Percentiles rank a stretch among this genome's conserved stretches.
Evolutionary conservation across 2,888 invertebrate species (phyloP).

Genomic region (Lepidochitona cinerea): DNA sequence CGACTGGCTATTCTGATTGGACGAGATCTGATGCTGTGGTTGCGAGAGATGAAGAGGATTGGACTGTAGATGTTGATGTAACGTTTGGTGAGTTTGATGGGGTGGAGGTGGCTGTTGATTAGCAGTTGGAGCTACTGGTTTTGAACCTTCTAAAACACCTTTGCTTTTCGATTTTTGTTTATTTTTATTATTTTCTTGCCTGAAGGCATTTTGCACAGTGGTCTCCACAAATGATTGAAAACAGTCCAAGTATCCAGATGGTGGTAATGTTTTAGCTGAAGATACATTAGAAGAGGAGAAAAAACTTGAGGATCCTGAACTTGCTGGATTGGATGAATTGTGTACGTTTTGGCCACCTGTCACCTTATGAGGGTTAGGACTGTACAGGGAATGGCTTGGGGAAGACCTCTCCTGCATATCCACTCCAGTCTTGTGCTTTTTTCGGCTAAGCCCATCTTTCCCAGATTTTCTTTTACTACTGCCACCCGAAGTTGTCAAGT

Average conservation of each 20-base stretch:
- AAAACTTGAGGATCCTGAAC: slow-evolving; percentile 53
- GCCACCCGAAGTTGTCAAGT: slow-evolving; percentile 12
- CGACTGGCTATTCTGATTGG: too few relatives aligned
- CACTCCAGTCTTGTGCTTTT: slow-evolving; percentile 23
- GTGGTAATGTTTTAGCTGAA: slow-evolving; percentile 75
- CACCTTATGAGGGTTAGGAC: slow-evolving; percentile 1
- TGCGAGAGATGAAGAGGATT: too few relatives aligned
- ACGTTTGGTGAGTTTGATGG: neutral
- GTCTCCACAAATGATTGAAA: slow-evolving; percentile 69
- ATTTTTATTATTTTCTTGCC: slow-evolving; percentile 52
- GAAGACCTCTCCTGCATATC: neutral
- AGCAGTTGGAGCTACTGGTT: neutral
- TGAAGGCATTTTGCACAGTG: slow-evolving; percentile 65
- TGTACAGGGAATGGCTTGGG: neutral
- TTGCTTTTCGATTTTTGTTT: slow-evolving; percentile 5
- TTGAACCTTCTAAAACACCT: neutral
- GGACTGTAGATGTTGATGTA: neutral
- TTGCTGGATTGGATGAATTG: too few relatives aligned
- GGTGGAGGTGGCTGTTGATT: slow-evolving; percentile 9
- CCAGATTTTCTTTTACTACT: slow-evolving; percentile 48
- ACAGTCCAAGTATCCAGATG: slow-evolving; percentile 62
- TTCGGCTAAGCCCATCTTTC: slow-evolving; percentile 45
- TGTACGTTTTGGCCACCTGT: too few relatives aligned
- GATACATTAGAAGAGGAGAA: slow-evolving; percentile 74
- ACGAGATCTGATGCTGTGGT: too few relatives aligned